Evolutionary conservation across 2,888 invertebrate species (phyloP), one percentile per base, ranked within the genome.

Genomic region (Cataglyphis cursor): DNA sequence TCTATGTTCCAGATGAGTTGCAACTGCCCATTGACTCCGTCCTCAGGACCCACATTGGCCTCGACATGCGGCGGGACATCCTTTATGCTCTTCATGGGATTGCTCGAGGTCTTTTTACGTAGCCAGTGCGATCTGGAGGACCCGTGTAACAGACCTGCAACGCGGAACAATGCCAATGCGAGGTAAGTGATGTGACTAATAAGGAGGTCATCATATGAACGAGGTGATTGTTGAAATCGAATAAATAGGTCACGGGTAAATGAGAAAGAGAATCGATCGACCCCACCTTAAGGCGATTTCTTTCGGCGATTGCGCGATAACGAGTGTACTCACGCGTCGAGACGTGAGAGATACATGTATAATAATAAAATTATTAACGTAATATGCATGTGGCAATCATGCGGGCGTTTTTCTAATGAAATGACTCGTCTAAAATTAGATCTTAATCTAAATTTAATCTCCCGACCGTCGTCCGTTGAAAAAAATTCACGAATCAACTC

Each of bases 71-170:
- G 98, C 12, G 98, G 98, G 35, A 97, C 97, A 78, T 97, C 97
- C 59, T 98, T 97, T 94, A 98, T 98, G 98, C 96, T 98, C 64
- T 98, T 98, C 95, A 98, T 98, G 98, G 98, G 98, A 0, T 96
- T 98, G 4, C 96, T 98, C 64, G 98, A 98, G 93, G 98, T 98
- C 9, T 98, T 98, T 95, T 96, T 98, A 81, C 95, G 98, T 75
- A 98, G 98, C 87, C 98, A 98, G 93, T 98, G 98, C 93, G 98
- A 98, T 94, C 95, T 98, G 88, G 98, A 98, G 92, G 98, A 98
- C 95, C 98, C 98, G 0, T 98, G 98, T 92, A 97, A 97, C 18
- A 96, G 98, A 76, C 97, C 97, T 0, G 85, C 93, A 38, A 92
- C 94, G 12, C 93, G 95, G 8, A 90, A 91, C 38, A 89, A 86